Base-by-base conservation (phyloP, 2,797 vertebrate species). In the Hippoglossus hippoglossus region DNA sequence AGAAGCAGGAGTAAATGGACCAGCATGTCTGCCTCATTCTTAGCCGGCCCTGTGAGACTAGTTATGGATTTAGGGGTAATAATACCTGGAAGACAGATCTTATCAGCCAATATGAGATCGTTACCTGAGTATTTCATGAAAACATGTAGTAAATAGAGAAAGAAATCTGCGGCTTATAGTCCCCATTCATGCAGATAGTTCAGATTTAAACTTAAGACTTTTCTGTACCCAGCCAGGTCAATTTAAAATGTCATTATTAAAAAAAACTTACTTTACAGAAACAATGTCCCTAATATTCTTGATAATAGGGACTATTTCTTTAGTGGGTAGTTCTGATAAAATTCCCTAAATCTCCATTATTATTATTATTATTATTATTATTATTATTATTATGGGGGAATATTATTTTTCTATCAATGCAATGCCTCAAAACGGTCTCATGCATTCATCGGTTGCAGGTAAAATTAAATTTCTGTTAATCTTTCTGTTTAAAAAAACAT, bases 51-150 rank as follows among this genome's bases (percentile, higher is more conserved):
- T 24, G 9, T 65, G 44, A 59, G 49, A 55, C 54, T 53, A 63
- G 34, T 82, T 74, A 47, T 70, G 68, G 75, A 79, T 81, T 74
- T 57, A 12, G 65, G 21, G 34, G 22, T 58, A 57, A 52, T 55
- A 56, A 75, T 68, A 68, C 56, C 25, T 31, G 16, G 1, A 67
- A n/a, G 62, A 65, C 41, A 52, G 44, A 66, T 78, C 28, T 15
- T 63, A 19, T 73, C 55, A 22, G 28, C 25, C 19, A 36, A 6
- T 64, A 21, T 25, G 28, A 25, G 21, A 41, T 74, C 26, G 39
- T 58, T 26, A 39, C 11, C 24, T 18, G 28, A 73, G 24, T 63
- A 21, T 63, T 57, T 56, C 41, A 55, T 19, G 6, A 58, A 71
- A 49, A 54, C 25, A 63, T 22, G 36, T 3, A 39, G 36, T 39